Base-by-base conservation (phyloP, 2,888 invertebrate genomes). In the Oscheius sp. region DNA sequence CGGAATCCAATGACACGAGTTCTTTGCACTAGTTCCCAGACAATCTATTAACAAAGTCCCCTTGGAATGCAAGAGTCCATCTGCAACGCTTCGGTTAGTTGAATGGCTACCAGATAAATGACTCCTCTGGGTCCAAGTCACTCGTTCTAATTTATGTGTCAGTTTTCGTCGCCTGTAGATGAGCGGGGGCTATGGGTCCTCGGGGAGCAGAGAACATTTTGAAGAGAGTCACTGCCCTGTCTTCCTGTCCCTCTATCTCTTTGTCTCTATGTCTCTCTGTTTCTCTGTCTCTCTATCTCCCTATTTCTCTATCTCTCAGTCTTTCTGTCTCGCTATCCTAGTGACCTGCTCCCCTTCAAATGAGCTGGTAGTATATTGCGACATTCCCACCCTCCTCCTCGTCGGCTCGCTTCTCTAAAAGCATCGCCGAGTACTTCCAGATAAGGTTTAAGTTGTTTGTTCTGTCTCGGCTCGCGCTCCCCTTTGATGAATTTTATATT, bases 371-470 rank as follows among this genome's bases (percentile, higher is more conserved):
- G 62, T 66, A 51, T 66, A 51, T 53, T 53, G 51, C 66, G 32
- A 33, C 37, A 33, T 66, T 66, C 66, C 66, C 63, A 48, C 63
- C 37, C 21, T 47, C 63, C 63, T 29, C 53, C 68, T 13, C n/a
- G 37, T 13, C 35, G 29, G 68, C 53, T 53, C 33, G 53, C 68
- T 50, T 53, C 66, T 53, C 55, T 68, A 65, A 65, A 50, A 65
- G 33, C 51, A 29, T 48, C 65, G 32, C 13, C 32, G 55, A 68
- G 68, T 68, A 55, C 68, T 68, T 53, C 55, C 55, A 68, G 68
- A 68, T 68, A 68, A 68, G 68, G 55, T 53, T 63, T 68, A 68
- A 68, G 68, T 68, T 68, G 68, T 68, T 68, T 68, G 68, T 68
- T 68, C 68, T 68, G 35, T 11, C 68, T 51, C 35, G 11, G 7